Percentiles rank a stretch among this genome's conserved stretches.
Evolutionary conservation across 2,797 vertebrate genomes (phyloP).

Genomic region (Pantherophis vulpinus): DNA sequence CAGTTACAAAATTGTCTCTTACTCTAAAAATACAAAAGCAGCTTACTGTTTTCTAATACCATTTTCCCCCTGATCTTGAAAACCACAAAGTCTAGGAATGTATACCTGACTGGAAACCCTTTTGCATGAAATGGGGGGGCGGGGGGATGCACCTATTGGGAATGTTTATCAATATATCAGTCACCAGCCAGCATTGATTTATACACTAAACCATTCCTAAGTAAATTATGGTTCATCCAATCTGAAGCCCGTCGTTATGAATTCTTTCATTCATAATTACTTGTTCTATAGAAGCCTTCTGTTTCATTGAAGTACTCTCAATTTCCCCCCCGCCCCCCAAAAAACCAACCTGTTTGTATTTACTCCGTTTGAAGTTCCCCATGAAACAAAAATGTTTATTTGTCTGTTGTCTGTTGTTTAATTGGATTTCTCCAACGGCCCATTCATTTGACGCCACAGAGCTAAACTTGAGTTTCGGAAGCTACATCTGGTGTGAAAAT

Average conservation of each 20-base stretch:
- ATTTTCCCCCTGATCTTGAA: not conserved
- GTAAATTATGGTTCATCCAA: not conserved
- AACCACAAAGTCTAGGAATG: not conserved
- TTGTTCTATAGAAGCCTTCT: not conserved
- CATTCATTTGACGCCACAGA: constrained; percentile 44
- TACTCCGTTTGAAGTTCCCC: constrained; percentile 11
- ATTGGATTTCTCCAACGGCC: constrained; percentile 40
- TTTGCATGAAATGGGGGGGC: not conserved
- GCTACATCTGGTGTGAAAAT: constrained; percentile 68
- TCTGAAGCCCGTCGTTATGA: not conserved
- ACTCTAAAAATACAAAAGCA: not conserved
- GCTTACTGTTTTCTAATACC: not conserved
- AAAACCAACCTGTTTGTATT: constrained; percentile 1
- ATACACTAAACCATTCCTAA: not conserved
- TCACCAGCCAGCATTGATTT: not conserved
- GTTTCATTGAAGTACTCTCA: not conserved
- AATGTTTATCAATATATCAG: not conserved
- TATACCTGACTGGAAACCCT: too few relatives aligned
- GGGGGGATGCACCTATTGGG: not conserved
- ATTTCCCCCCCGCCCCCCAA: not conserved
- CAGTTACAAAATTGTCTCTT: not conserved
- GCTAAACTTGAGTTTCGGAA: constrained; percentile 59
- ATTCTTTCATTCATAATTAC: not conserved
- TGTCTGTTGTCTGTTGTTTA: constrained; percentile 5
- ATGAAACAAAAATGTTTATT: constrained; percentile 3